Evolutionary conservation across 2,888 invertebrate genomes (phyloP).

Genomic region (Hedychridium roseum): DNA sequence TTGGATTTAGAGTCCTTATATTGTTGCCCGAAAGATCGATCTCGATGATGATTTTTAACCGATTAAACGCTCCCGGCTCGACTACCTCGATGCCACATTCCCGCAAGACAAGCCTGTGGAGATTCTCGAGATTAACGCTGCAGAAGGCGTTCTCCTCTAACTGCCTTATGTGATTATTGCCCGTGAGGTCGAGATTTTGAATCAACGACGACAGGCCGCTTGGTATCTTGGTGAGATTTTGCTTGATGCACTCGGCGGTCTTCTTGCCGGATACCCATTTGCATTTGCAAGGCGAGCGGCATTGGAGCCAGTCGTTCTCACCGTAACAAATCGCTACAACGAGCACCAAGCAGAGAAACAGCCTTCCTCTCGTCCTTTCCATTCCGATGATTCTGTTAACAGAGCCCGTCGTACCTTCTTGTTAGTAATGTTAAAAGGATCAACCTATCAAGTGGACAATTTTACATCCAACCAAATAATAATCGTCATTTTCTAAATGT

Average conservation of each 20-base stretch:
- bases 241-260: constrained; percentile 79
- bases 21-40: constrained; percentile 82
- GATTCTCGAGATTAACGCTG: constrained; percentile 75
- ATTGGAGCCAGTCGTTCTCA: constrained; percentile 67
- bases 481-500: too few relatives aligned
- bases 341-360: constrained; percentile 46
- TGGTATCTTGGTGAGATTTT: constrained; percentile 76
- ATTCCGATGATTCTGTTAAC: constrained; percentile 41
- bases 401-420: too few relatives aligned
- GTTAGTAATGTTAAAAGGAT: too few relatives aligned
- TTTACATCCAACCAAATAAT: too few relatives aligned
- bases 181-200: constrained; percentile 73
- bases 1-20: constrained; percentile 72
- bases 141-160: constrained; percentile 75
- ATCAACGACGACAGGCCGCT: constrained; percentile 74
- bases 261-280: constrained; percentile 87
- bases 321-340: constrained; percentile 62
- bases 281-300: constrained; percentile 76
- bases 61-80: constrained; percentile 79
- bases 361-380: constrained; percentile 38
- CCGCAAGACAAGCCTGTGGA: constrained; percentile 81
- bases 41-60: constrained; percentile 81
- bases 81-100: constrained; percentile 79
- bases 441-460: too few relatives aligned
- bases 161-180: constrained; percentile 75